Conservation (phyloP, 2,113 vertebrate species). For the Hyperopisus bebe region DNA sequence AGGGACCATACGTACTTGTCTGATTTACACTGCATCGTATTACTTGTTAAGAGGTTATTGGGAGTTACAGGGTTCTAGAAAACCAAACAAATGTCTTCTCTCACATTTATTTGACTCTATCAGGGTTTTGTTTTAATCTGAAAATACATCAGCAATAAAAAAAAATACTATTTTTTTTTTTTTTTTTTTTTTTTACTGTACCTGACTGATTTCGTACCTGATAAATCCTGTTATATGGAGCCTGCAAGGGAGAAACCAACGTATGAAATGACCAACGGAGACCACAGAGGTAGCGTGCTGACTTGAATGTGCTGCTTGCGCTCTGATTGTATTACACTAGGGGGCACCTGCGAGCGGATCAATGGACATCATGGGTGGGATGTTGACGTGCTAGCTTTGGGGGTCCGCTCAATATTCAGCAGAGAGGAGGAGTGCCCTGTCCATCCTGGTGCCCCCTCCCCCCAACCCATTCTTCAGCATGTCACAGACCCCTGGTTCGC, state of each 20-base stretch:
- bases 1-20: neutral
- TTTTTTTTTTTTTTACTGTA: constrained; percentile 7
- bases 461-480: neutral
- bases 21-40: neutral
- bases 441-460: neutral
- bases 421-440: constrained; percentile 1
- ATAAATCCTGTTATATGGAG: constrained; percentile 22
- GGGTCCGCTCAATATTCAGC: constrained; percentile 11
- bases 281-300: neutral
- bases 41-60: neutral
- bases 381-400: neutral
- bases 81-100: neutral
- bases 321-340: neutral
- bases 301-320: neutral
- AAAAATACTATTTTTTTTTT: neutral
- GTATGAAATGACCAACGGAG: constrained; percentile 18
- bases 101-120: constrained; percentile 11
- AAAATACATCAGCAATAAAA: neutral
- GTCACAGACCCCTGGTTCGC: neutral
- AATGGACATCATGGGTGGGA: constrained; percentile 14
- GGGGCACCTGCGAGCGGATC: neutral
- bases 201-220: constrained; percentile 22
- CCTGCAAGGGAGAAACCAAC: constrained; percentile 26
- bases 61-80: neutral
- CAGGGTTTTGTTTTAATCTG: constrained; percentile 19